Conservation (phyloP, 2,797 vertebrate species). For the Heteromormyrus szaboi region DNA sequence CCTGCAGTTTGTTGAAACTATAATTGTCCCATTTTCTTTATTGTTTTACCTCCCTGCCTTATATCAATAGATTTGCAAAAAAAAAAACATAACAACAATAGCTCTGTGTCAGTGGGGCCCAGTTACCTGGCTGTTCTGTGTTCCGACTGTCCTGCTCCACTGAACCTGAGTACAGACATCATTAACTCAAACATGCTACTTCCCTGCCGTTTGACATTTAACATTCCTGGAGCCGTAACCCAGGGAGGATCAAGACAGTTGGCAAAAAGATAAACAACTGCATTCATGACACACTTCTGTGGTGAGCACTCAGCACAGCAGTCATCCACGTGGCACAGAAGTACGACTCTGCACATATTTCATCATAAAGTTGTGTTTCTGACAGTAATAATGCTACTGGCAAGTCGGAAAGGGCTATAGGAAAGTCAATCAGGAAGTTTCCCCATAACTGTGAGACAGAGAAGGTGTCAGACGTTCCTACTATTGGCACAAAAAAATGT, state of each 20-base stretch:
- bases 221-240: neutral
- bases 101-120: neutral
- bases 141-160: neutral
- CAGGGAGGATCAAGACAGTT: neutral
- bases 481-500: neutral
- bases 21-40: neutral
- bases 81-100: neutral
- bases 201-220: neutral
- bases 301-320: neutral
- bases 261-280: neutral
- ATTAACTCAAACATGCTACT: neutral
- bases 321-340: neutral
- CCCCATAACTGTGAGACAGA: slow-evolving; percentile 18
- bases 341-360: neutral
- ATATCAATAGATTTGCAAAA: neutral
- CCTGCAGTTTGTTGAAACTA: neutral
- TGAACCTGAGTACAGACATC: neutral
- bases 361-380: neutral
- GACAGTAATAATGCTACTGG: neutral
- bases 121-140: neutral
- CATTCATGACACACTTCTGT: neutral
- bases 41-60: neutral
- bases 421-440: neutral
- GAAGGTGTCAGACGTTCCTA: slow-evolving; percentile 16
- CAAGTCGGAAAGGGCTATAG: neutral